Evolutionary conservation across 1,140 invertebrate genomes (phyloP).

Genomic region (Drosophila setifemur): DNA sequence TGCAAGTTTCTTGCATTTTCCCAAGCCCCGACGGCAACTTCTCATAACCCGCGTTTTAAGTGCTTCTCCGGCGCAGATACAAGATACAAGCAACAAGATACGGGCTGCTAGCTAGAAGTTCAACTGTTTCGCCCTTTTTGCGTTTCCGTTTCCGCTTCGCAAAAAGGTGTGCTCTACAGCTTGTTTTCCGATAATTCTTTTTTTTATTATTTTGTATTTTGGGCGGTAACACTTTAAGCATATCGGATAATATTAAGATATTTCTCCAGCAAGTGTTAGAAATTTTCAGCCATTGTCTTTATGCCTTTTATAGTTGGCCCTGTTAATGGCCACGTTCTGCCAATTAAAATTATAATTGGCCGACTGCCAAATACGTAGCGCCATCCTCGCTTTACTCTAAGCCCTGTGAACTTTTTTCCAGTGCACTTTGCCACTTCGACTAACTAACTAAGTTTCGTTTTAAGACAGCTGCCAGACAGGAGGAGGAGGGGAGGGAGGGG

Average conservation of each 20-base stretch:
- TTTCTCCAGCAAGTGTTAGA: slow-evolving; percentile 8
- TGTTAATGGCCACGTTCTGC: slow-evolving; percentile 57
- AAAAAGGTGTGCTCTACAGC: slow-evolving; percentile 47
- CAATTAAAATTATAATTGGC: slow-evolving; percentile 69
- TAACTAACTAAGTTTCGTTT: slow-evolving; percentile 55
- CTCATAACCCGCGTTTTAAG: slow-evolving; percentile 66
- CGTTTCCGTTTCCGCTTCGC: slow-evolving; percentile 51
- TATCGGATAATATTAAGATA: slow-evolving; percentile 44
- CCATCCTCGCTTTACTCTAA: slow-evolving; percentile 28
- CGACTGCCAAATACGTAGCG: slow-evolving; percentile 14
- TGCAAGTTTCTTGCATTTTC: slow-evolving; percentile 56
- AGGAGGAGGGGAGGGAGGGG: background rate
- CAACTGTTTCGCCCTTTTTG: slow-evolving; percentile 42
- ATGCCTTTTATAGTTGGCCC: slow-evolving; percentile 45
- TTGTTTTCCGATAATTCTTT: background rate
- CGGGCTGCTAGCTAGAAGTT: slow-evolving; percentile 35
- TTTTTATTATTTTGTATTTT: background rate
- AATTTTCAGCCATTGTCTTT: slow-evolving; percentile 55
- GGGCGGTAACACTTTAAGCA: slow-evolving; percentile 27
- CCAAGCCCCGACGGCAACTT: slow-evolving; percentile 17
- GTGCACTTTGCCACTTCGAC: slow-evolving; percentile 24
- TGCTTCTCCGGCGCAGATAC: slow-evolving; percentile 48
- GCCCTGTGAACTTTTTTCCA: slow-evolving; percentile 19
- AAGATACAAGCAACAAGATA: slow-evolving; percentile 30
- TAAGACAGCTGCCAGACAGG: slow-evolving; percentile 38